Base-by-base conservation (phyloP, 64 coral and sea anemone species). In the Dendronephthya gigantea region DNA sequence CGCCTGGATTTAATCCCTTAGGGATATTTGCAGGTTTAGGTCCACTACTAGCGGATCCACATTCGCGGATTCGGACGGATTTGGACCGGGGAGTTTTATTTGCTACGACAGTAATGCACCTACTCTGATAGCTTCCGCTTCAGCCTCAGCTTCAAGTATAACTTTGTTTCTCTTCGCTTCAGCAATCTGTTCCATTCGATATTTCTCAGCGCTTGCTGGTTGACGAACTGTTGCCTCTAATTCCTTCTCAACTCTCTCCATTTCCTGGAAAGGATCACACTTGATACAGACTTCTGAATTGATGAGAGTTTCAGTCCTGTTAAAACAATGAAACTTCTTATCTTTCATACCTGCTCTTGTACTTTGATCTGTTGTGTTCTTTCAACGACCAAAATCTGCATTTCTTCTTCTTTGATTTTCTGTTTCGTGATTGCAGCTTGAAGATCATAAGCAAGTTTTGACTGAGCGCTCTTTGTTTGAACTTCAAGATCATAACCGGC, bases 91-190 rank as follows among this genome's bases (percentile, higher is more conserved):
- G n/a, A n/a, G n/a, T n/a, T n/a, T n/a, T n/a, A n/a, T n/a, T n/a
- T n/a, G n/a, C n/a, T n/a, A n/a, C n/a, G n/a, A n/a, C n/a, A n/a
- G 50, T 9, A 1, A 23, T 49, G 14, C 29, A 68, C 88, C 86
- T 70, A 98, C 95, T 85, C 83, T 90, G 11, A 93, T 87, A 32
- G 95, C 87, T 50, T 98, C 95, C 0, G 95, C 87, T 40, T 52
- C 70, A 3, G 95, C 95, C 33, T 98, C 90, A 28, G 95, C 95
- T 86, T 98, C 95, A 65, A 98, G 90, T 22, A 98, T 83, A 84
- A 98, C 90, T 81, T 92, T 90, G 48, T 98, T 91, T 55, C 92
- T 93, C 84, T 97, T 97, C 22, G 94, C 94, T n/a, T 97, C 91
- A 39, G 94, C 91, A 84, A 97, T 89, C 48, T 84, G 93, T 81